Evolutionary conservation across 2,797 vertebrate species (phyloP).

Genomic region (Pteropus rufus): DNA sequence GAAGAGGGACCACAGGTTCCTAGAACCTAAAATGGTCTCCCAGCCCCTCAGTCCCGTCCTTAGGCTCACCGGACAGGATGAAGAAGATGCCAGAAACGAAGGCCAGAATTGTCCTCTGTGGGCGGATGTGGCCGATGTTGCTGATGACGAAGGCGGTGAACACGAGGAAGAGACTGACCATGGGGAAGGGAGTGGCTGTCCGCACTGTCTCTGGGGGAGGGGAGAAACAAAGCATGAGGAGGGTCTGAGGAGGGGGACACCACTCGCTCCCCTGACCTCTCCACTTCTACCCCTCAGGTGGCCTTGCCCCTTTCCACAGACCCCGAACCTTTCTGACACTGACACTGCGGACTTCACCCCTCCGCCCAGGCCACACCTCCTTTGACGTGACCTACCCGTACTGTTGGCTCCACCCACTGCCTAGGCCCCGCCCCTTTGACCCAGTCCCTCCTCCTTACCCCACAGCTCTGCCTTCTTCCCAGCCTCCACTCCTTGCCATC

Average conservation of each 20-base stretch:
- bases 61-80: conserved; percentile 91
- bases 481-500: not conserved
- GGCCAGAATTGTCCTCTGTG: conserved; percentile 94
- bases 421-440: rapidly evolving
- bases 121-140: conserved; percentile 96
- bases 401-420: not conserved
- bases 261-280: not conserved
- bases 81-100: conserved; percentile 97
- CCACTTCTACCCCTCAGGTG: not conserved
- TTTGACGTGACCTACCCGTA: not conserved
- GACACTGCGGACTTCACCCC: not conserved
- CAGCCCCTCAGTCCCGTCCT: not conserved
- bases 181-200: conserved; percentile 93
- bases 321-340: no score
- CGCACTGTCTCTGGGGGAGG: conserved; percentile 90
- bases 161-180: conserved; percentile 95
- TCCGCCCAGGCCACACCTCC: not conserved
- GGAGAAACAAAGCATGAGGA: not conserved
- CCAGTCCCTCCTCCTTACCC: not conserved
- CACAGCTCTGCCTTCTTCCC: not conserved
- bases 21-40: not conserved
- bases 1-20: not conserved
- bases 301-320: no score
- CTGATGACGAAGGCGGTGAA: conserved; percentile 97
- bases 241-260: rapidly evolving